Evolutionary conservation across 1,140 invertebrate species (phyloP).

Genomic region (Pachyrhynchus sulphureomaculatus): DNA sequence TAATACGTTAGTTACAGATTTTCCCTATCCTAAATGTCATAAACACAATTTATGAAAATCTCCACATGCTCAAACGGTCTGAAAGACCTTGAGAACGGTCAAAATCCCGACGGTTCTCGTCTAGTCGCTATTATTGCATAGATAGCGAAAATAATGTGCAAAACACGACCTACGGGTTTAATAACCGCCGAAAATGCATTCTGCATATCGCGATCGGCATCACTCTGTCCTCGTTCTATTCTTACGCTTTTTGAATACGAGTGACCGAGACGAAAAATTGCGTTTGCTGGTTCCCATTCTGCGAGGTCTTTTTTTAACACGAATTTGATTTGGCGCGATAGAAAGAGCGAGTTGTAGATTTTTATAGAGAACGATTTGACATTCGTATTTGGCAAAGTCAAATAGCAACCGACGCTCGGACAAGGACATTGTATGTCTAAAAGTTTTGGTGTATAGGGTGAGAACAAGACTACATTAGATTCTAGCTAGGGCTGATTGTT

Average conservation of each 20-base stretch:
- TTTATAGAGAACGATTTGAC: slow-evolving; percentile 36
- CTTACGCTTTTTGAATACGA: not conserved
- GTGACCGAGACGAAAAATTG: not conserved
- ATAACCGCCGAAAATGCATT: slow-evolving; percentile 40
- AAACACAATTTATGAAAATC: no score
- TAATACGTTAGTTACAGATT: no score
- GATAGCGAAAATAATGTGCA: slow-evolving; percentile 30
- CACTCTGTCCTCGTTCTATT: not conserved
- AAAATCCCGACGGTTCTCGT: slow-evolving; percentile 28
- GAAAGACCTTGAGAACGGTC: slow-evolving; percentile 25
- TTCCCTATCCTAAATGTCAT: no score
- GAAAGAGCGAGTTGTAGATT: slow-evolving; percentile 27
- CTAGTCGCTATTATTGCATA: slow-evolving; percentile 33
- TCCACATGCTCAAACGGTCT: slow-evolving; percentile 18
- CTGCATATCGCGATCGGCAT: slow-evolving; percentile 7
- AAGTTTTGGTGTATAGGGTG: not conserved
- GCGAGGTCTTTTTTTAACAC: slow-evolving; percentile 23
- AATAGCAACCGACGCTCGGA: slow-evolving; percentile 27
- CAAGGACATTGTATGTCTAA: slow-evolving; percentile 20
- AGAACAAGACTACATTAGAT: no score
- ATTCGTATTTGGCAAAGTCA: slow-evolving; percentile 38
- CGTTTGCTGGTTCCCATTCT: not conserved
- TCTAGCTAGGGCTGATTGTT: no score
- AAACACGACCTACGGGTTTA: slow-evolving; percentile 24
- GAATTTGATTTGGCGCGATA: slow-evolving; percentile 8